Evolutionary conservation across 2,888 invertebrate genomes (phyloP).

Genomic region (Oscheius sp.): DNA sequence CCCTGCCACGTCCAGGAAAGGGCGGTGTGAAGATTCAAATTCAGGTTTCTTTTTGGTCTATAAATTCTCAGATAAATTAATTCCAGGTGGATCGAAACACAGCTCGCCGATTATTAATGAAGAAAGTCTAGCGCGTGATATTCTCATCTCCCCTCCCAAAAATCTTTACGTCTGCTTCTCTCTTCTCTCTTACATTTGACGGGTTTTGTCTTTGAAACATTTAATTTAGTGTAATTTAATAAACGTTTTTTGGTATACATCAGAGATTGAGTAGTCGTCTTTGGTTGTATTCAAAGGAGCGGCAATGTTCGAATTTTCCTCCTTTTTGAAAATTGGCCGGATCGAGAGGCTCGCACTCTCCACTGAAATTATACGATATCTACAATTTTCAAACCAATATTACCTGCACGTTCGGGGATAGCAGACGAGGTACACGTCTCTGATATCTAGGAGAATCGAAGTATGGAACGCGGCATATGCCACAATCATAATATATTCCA

Average conservation of each 20-base stretch:
- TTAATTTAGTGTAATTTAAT: slow-evolving; percentile 14
- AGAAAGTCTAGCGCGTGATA: slow-evolving; percentile 14
- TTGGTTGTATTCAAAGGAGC: slow-evolving; percentile 57
- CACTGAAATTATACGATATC: slow-evolving; percentile 42
- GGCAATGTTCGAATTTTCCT: slow-evolving; percentile 50
- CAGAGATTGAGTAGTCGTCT: slow-evolving; percentile 44
- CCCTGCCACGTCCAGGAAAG: background rate
- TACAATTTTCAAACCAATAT: background rate
- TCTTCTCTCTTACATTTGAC: background rate
- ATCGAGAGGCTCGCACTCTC: slow-evolving; percentile 69
- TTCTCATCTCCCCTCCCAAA: background rate
- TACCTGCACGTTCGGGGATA: slow-evolving; percentile 55
- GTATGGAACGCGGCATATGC: slow-evolving; percentile 63
- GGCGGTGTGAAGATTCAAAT: slow-evolving; percentile 31
- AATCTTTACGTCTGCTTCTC: background rate
- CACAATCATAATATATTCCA: slow-evolving; percentile 62
- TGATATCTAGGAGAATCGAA: slow-evolving; percentile 62
- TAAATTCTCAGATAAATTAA: background rate
- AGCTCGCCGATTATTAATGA: slow-evolving; percentile 23
- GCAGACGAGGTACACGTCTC: slow-evolving; percentile 64
- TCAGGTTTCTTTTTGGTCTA: slow-evolving; percentile 19
- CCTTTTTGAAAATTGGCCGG: slow-evolving; percentile 62
- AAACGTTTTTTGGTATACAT: background rate
- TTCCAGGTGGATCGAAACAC: slow-evolving; percentile 32
- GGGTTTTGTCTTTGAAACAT: background rate